These are phyloP conservation scores for Ciona savignyi DNA, from an alignment of 23 tunicate genomes.

Conservation along the genomic window DNA sequence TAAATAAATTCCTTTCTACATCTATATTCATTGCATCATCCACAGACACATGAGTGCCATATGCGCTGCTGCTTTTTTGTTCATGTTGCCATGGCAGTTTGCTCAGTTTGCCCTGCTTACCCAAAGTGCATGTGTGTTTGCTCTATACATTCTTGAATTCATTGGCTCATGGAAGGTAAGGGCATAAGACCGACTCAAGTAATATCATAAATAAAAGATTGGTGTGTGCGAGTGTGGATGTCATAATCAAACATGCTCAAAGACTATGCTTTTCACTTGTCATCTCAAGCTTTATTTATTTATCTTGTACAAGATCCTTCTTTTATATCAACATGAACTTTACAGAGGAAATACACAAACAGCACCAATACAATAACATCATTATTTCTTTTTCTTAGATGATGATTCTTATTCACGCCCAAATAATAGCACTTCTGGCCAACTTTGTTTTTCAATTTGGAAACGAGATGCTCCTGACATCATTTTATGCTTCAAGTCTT, in stretches of 20 bases:
- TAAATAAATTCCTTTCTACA: too few relatives aligned
- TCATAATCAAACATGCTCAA: too few relatives aligned
- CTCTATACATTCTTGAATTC: conserved; percentile 76
- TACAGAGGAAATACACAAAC: not conserved
- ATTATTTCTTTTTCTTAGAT: conserved; percentile 61
- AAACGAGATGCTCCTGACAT: conserved; percentile 95
- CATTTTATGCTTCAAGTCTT: conserved; percentile 95
- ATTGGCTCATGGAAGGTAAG: conserved; percentile 91
- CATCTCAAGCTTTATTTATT: not conserved
- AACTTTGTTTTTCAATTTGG: conserved; percentile 97
- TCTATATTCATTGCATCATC: too few relatives aligned
- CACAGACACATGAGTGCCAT: conserved; percentile 68
- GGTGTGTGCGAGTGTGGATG: too few relatives aligned
- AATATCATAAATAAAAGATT: too few relatives aligned
- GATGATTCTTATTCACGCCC: conserved; percentile 84
- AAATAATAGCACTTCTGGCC: conserved; percentile 63
- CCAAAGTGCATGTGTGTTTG: conserved; percentile 93
- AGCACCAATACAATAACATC: not conserved
- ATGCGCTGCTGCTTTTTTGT: conserved; percentile 71
- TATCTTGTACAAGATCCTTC: not conserved
- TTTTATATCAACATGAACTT: not conserved
- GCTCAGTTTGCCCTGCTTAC: conserved; percentile 99
- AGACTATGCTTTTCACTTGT: too few relatives aligned
- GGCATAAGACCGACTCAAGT: too few relatives aligned
- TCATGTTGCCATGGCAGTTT: conserved; percentile 99